These are phyloP conservation scores for Cephus cinctus DNA, from an alignment of 1,140 invertebrate genomes.

Conservation along the genomic window DNA sequence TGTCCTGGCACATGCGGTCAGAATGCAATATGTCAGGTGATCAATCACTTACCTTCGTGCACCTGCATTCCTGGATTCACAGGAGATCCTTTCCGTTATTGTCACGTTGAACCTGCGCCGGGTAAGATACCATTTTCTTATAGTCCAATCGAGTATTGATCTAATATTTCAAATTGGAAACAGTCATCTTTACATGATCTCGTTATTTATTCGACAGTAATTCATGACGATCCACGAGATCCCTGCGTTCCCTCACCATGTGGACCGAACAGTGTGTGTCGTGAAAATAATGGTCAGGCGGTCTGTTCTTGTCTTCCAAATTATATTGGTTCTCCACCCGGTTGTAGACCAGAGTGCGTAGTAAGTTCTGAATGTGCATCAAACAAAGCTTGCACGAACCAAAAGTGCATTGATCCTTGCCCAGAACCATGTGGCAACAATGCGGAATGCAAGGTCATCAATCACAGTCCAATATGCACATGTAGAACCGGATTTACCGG, in stretches of 20 bases:
- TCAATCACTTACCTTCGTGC: constrained; percentile 61
- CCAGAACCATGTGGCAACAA: constrained; percentile 65
- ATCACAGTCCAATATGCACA: constrained; percentile 71
- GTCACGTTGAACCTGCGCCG: constrained; percentile 37
- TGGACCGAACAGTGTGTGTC: constrained; percentile 68
- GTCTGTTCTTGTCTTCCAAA: constrained; percentile 65
- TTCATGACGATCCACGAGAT: constrained; percentile 44
- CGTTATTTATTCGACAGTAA: constrained; percentile 11
- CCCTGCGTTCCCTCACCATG: constrained; percentile 66
- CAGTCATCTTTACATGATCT: not conserved
- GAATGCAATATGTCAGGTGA: constrained; percentile 58
- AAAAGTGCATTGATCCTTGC: constrained; percentile 69
- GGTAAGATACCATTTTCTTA: constrained; percentile 7
- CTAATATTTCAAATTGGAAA: not conserved
- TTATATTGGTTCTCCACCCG: constrained; percentile 63
- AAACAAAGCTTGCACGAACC: constrained; percentile 64
- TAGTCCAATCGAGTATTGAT: not conserved
- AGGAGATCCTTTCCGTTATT: constrained; percentile 59
- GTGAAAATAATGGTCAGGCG: constrained; percentile 58
- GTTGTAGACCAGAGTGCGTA: constrained; percentile 65
- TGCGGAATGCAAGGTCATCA: constrained; percentile 65
- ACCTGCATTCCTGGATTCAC: constrained; percentile 58
- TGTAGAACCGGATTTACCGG: constrained; percentile 68
- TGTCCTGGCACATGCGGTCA: constrained; percentile 57
- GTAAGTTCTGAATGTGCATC: constrained; percentile 66